Conservation (phyloP, 2,113 vertebrate genomes). For the Gobius niger region DNA sequence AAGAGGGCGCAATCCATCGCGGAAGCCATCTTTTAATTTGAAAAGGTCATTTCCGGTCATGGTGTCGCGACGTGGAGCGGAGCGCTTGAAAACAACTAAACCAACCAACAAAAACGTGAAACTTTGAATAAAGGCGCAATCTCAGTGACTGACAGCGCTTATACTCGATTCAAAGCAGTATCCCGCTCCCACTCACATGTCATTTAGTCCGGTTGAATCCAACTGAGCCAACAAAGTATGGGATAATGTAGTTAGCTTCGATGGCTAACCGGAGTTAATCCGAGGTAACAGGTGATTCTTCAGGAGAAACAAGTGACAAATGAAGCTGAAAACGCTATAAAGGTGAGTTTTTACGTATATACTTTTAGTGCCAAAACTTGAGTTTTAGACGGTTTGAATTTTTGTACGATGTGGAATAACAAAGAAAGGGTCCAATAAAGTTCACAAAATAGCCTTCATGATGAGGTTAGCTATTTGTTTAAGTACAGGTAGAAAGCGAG, state of each 20-base stretch:
- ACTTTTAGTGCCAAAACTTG: background rate
- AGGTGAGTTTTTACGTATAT: constrained; percentile 11
- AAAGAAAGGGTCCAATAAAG: no score
- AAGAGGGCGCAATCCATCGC: background rate
- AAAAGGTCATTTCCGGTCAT: background rate
- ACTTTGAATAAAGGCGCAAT: background rate
- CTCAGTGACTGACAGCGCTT: background rate
- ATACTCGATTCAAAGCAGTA: background rate
- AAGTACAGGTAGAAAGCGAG: no score
- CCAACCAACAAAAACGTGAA: background rate
- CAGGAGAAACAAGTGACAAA: background rate
- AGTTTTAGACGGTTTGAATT: background rate
- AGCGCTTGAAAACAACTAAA: background rate
- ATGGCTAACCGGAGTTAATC: constrained; percentile 1
- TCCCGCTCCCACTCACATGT: background rate
- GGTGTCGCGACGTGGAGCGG: background rate
- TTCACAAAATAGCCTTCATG: no score
- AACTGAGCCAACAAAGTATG: background rate
- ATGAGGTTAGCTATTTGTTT: no score
- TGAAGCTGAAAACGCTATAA: background rate
- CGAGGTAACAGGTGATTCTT: constrained; percentile 20
- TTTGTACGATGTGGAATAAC: no score
- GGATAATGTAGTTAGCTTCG: constrained; percentile 1
- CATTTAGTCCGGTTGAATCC: background rate
- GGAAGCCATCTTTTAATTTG: background rate